Percentiles rank a stretch among this genome's conserved stretches.
These are phyloP conservation scores for Borostomias antarcticus DNA, from an alignment of 2,797 vertebrate genomes.

Conservation along the genomic window DNA sequence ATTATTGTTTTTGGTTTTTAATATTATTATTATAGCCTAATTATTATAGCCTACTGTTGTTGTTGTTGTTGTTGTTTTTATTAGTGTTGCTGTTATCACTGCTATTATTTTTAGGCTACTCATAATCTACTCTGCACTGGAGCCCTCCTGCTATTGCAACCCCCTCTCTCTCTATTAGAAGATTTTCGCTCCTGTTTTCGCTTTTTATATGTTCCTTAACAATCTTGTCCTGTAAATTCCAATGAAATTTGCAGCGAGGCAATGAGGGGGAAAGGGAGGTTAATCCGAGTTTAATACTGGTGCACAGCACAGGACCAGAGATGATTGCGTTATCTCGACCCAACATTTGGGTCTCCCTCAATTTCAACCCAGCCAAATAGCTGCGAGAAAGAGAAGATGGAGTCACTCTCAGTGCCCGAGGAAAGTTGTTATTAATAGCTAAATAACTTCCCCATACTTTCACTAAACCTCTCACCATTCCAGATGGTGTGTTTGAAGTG, in stretches of 20 bases:
- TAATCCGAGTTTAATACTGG: constrained; percentile 91
- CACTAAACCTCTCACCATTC: constrained; percentile 85
- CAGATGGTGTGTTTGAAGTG: constrained; percentile 87
- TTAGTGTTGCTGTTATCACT: constrained; percentile 33
- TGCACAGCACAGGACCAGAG: constrained; percentile 81
- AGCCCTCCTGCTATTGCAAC: neutral
- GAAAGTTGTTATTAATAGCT: constrained; percentile 95
- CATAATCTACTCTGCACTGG: no score
- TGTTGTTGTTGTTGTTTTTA: constrained; percentile 37
- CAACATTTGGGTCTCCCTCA: constrained; percentile 98
- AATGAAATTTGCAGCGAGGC: constrained; percentile 76
- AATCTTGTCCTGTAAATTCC: constrained; percentile 82
- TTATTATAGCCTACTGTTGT: no score
- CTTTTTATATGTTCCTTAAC: constrained; percentile 57
- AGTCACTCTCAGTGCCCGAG: constrained; percentile 92
- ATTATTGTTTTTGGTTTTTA: neutral
- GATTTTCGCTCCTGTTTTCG: constrained; percentile 25
- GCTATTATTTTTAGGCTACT: no score
- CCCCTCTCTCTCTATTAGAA: neutral
- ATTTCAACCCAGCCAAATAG: constrained; percentile 98
- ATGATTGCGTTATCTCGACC: constrained; percentile 94
- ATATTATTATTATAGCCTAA: constrained; percentile 11
- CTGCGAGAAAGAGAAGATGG: constrained; percentile 92
- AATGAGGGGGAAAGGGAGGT: constrained; percentile 76
- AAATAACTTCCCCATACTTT: constrained; percentile 85